Evolutionary conservation across 2,113 vertebrate genomes (phyloP).

Genomic region (Odobenus rosmarus): DNA sequence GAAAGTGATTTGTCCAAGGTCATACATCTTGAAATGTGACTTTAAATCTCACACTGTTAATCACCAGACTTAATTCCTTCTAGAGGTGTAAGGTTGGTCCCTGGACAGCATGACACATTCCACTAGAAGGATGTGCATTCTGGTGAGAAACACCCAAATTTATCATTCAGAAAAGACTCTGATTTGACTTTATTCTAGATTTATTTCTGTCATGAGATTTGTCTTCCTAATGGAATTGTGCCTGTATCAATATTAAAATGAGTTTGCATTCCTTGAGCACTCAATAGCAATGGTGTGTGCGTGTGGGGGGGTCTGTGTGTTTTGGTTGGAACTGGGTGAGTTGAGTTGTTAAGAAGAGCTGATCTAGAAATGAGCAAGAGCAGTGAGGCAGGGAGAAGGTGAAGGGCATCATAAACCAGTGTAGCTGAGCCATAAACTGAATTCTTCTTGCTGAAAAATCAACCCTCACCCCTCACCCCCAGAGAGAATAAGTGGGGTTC

Average conservation of each 20-base stretch:
- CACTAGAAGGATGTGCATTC: background rate
- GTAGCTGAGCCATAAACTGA: background rate
- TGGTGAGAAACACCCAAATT: background rate
- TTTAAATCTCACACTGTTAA: background rate
- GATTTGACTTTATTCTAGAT: background rate
- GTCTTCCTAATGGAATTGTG: background rate
- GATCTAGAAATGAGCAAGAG: background rate
- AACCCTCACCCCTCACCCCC: fast-evolving
- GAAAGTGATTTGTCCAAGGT: background rate
- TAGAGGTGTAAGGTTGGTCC: background rate
- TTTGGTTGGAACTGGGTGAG: background rate
- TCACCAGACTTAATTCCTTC: background rate
- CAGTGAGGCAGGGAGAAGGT: background rate
- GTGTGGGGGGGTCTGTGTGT: background rate
- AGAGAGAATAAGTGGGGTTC: fast-evolving
- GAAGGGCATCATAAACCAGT: background rate
- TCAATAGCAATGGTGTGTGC: background rate
- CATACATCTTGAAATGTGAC: background rate
- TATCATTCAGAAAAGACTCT: background rate
- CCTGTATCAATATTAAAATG: background rate
- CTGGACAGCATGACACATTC: too few species aligned
- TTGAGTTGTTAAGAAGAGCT: background rate
- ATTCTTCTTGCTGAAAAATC: background rate
- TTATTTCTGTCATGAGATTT: background rate
- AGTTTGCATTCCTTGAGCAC: background rate